Percentiles rank a stretch among this genome's conserved stretches.
These are phyloP conservation scores for Nemapogon koenigi DNA, from an alignment of 2,888 invertebrate genomes.

Conservation along the genomic window DNA sequence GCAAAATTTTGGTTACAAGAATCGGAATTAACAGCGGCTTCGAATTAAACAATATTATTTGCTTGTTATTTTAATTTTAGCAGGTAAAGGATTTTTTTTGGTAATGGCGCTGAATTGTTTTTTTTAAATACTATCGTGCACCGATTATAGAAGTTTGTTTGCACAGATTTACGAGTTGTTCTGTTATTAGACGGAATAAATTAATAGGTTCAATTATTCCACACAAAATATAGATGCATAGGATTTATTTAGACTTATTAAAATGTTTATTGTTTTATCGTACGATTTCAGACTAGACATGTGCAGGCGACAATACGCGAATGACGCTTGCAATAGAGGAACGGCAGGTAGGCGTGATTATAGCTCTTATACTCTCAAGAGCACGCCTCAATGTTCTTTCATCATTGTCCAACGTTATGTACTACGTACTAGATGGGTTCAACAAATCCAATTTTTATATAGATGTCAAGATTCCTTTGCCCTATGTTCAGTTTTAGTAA, in stretches of 20 bases:
- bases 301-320: slow-evolving; percentile 95
- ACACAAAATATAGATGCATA: slow-evolving; percentile 14
- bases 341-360: slow-evolving; percentile 87
- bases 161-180: no score
- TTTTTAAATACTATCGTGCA: no score
- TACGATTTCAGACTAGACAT: slow-evolving; percentile 94
- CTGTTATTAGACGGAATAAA: no score
- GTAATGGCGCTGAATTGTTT: slow-evolving; percentile 59
- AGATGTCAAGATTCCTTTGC: no score
- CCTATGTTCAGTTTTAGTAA: no score
- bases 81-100: slow-evolving; percentile 55
- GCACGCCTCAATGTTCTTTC: slow-evolving; percentile 39
- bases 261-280: slow-evolving; percentile 14
- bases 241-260: no score
- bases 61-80: slow-evolving; percentile 41
- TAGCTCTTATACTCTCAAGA: slow-evolving; percentile 37
- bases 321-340: slow-evolving; percentile 97
- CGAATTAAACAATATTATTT: slow-evolving; percentile 51
- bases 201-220: no score
- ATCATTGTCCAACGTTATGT: no score
- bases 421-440: no score
- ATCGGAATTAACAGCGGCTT: slow-evolving; percentile 56
- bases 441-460: no score
- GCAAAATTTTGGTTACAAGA: slow-evolving; percentile 33
- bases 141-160: no score